phyloP scores from a whole-genome alignment of 2,113 vertebrate genomes.

The Cyrtonyx montezumae region DNA sequence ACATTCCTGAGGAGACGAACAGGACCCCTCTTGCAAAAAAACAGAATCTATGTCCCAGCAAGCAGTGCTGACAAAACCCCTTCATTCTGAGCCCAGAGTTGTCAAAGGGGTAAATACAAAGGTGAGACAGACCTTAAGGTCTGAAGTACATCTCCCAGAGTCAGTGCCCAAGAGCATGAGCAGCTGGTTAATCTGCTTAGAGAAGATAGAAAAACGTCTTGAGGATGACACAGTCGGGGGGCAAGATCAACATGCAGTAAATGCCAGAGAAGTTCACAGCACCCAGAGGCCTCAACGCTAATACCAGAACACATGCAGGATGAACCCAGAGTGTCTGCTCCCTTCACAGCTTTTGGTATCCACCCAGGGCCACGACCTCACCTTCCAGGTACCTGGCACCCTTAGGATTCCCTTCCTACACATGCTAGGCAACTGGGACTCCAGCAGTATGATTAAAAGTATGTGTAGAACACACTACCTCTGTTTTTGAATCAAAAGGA shows the following conservation, averaged over 20 bases:
- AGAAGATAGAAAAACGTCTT: slow-evolving; percentile 38
- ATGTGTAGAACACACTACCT: neutral
- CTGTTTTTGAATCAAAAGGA: neutral
- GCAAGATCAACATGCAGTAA: neutral
- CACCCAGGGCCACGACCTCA: neutral
- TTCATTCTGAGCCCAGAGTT: neutral
- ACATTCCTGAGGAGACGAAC: neutral
- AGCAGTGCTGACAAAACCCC: neutral
- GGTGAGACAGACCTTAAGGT: neutral
- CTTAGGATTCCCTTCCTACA: neutral
- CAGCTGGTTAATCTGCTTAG: slow-evolving; percentile 59
- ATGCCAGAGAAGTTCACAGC: neutral
- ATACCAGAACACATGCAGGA: neutral
- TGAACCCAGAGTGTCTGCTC: neutral
- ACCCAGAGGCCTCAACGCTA: accelerated
- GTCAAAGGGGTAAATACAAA: neutral
- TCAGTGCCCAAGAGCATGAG: neutral
- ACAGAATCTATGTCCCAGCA: neutral
- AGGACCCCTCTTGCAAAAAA: neutral
- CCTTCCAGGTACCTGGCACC: accelerated
- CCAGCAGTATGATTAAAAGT: neutral
- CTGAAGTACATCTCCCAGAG: neutral
- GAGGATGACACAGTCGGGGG: neutral
- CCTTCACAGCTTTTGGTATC: neutral
- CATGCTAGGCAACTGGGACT: neutral